Evolutionary conservation across 2,888 invertebrate species (phyloP).

Genomic region (Lycophotia porphyrea): DNA sequence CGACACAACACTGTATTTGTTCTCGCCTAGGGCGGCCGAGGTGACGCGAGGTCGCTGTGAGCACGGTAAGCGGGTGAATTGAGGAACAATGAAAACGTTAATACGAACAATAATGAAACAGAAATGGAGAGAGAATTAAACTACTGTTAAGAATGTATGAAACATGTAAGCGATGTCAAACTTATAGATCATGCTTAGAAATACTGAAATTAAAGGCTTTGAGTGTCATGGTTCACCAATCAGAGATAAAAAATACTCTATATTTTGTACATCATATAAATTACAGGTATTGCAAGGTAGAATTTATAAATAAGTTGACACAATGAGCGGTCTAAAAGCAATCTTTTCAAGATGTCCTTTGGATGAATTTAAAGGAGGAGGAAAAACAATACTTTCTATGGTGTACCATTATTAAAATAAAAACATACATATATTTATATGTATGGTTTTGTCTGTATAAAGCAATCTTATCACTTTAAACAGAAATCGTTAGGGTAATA

Average conservation of each 20-base stretch:
- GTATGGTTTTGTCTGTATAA: too few relatives aligned
- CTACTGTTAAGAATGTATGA: not conserved
- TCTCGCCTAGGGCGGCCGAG: constrained; percentile 62
- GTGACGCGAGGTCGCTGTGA: constrained; percentile 30
- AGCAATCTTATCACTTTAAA: not conserved
- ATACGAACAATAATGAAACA: not conserved
- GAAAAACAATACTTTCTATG: too few relatives aligned
- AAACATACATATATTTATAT: not conserved
- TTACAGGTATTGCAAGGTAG: too few relatives aligned
- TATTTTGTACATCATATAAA: too few relatives aligned
- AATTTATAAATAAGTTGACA: too few relatives aligned
- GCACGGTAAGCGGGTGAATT: constrained; percentile 43
- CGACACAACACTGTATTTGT: constrained; percentile 70
- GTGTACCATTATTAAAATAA: not conserved
- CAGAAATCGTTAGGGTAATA: not conserved
- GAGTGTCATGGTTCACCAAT: not conserved
- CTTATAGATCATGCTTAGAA: not conserved
- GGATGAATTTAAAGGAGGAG: not conserved
- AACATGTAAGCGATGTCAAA: not conserved
- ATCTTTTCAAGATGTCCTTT: not conserved
- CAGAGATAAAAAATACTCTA: not conserved
- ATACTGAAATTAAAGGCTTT: not conserved
- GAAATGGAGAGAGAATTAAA: not conserved
- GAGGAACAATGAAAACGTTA: not conserved
- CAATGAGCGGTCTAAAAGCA: too few relatives aligned